A percentile compares a stretch with the other conserved stretches of the same genome.
These are phyloP conservation scores for Drosophila meridiana DNA, from an alignment of 2,888 invertebrate species.

Conservation along the genomic window DNA sequence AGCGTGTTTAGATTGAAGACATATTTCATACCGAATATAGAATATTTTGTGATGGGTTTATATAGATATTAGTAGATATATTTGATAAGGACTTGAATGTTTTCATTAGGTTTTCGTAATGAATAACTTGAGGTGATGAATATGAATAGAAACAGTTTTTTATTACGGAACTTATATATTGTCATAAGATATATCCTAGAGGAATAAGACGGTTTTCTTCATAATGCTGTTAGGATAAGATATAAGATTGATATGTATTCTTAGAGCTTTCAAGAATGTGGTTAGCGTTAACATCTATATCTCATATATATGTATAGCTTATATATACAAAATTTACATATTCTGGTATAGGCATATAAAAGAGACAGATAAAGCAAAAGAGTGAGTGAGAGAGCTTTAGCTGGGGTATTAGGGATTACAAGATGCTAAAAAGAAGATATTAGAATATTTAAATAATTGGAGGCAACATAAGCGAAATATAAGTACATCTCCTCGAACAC, in stretches of 20 bases:
- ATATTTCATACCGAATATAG: too few relatives aligned
- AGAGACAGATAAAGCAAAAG: neutral
- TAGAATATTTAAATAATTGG: neutral
- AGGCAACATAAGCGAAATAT: neutral
- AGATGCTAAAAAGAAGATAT: neutral
- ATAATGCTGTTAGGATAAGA: too few relatives aligned
- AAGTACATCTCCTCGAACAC: neutral
- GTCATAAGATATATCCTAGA: too few relatives aligned
- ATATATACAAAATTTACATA: neutral
- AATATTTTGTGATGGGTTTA: neutral
- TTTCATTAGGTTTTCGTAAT: neutral
- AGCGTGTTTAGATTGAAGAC: neutral
- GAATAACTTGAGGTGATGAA: neutral
- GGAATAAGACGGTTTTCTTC: too few relatives aligned
- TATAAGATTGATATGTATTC: too few relatives aligned
- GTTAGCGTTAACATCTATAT: neutral
- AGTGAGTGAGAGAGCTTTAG: neutral
- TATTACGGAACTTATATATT: too few relatives aligned
- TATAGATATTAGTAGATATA: too few relatives aligned
- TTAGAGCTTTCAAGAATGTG: neutral
- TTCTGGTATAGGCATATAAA: neutral
- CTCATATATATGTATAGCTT: neutral
- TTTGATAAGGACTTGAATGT: neutral
- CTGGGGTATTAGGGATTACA: neutral
- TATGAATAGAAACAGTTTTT: too few relatives aligned